Conservation (phyloP, 2,797 vertebrate species). For the Steatocranus sp. region DNA sequence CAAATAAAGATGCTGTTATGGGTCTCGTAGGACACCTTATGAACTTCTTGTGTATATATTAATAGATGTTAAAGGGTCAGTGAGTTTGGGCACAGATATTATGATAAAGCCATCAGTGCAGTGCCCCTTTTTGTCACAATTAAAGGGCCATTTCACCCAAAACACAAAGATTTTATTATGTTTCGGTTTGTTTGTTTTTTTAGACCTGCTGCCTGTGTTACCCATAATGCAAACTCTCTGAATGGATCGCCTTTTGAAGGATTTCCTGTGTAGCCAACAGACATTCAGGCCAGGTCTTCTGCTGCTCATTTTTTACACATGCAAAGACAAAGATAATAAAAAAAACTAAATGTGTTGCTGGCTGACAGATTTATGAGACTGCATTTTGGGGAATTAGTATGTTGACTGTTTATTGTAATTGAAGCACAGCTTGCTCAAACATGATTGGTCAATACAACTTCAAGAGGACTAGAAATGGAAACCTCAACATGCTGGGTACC, state of each 20-base stretch:
- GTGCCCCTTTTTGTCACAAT: background rate
- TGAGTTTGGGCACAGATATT: background rate
- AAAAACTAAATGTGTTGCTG: background rate
- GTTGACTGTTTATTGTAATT: background rate
- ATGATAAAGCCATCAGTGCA: background rate
- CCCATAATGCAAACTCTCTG: fast-evolving
- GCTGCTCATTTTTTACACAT: background rate
- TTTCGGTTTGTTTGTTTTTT: fast-evolving
- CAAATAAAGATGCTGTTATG: background rate
- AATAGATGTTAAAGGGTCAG: background rate
- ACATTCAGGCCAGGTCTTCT: background rate
- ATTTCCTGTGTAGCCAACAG: background rate
- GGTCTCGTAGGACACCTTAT: background rate
- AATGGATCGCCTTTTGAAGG: background rate
- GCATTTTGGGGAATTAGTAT: background rate
- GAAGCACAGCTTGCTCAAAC: background rate
- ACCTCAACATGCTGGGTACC: background rate
- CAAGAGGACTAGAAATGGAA: background rate
- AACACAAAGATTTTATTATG: background rate
- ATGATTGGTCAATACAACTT: background rate
- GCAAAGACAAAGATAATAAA: background rate
- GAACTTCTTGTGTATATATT: background rate
- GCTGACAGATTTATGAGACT: background rate
- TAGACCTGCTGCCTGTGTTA: background rate
- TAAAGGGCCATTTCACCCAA: background rate